Evolutionary conservation across 92 coral and sea anemone species (phyloP).

Genomic region (Nematostella vectensis): DNA sequence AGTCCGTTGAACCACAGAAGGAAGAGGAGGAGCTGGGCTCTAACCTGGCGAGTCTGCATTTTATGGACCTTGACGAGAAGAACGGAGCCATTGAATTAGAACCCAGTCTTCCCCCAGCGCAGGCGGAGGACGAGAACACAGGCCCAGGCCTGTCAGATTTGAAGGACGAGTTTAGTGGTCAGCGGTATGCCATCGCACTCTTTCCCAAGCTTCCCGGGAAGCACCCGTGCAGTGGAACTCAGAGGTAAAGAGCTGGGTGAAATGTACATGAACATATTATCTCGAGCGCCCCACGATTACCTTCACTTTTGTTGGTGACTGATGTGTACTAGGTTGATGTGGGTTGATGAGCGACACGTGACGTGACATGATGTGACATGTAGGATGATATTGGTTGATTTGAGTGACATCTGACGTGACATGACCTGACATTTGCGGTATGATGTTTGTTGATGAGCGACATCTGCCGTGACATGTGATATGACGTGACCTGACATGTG

Average conservation of each 20-base stretch:
- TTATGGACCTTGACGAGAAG: slow-evolving; percentile 19
- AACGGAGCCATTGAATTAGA: slow-evolving; percentile 7
- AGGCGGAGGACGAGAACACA: slow-evolving; percentile 16
- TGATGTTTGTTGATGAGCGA: too few species aligned
- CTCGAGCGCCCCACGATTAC: background rate
- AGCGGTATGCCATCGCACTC: slow-evolving; percentile 37
- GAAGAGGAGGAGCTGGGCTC: slow-evolving; percentile 14
- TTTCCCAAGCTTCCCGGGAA: slow-evolving; percentile 56
- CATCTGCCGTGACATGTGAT: too few species aligned
- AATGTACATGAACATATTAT: background rate
- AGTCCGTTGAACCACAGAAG: slow-evolving; percentile 5
- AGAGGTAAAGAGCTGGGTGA: slow-evolving; percentile 63
- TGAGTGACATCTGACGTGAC: too few species aligned
- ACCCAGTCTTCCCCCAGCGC: slow-evolving; percentile 8
- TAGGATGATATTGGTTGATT: too few species aligned
- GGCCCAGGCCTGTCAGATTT: slow-evolving; percentile 40
- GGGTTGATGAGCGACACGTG: too few species aligned
- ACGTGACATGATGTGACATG: too few species aligned
- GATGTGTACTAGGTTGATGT: too few species aligned
- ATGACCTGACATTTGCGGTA: too few species aligned
- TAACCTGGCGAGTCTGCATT: slow-evolving; percentile 27
- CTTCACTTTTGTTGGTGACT: too few species aligned
- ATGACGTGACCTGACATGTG: too few species aligned
- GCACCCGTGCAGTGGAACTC: slow-evolving; percentile 58
- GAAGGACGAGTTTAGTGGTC: slow-evolving; percentile 66